Evolutionary conservation across 2,113 vertebrate genomes (phyloP).

Genomic region (Meleagris gallopavo): DNA sequence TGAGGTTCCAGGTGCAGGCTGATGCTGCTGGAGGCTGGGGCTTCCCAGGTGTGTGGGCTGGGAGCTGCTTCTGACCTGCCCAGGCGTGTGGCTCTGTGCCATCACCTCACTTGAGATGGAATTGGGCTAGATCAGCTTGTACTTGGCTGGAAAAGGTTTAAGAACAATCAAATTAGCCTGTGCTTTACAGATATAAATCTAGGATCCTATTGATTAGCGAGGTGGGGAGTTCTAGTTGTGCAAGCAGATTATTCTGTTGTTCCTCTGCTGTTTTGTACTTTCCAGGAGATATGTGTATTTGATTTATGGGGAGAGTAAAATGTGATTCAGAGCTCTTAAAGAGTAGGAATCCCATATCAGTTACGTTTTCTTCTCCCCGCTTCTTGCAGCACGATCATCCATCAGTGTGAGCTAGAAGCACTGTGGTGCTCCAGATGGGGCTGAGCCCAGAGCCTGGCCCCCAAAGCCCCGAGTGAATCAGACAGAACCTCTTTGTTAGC

Average conservation of each 20-base stretch:
- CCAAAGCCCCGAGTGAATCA: background rate
- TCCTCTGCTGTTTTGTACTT: accelerated
- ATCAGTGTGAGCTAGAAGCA: background rate
- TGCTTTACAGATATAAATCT: too few species aligned
- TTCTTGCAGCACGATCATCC: background rate
- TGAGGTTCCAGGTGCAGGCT: background rate
- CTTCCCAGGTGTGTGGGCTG: background rate
- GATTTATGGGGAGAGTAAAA: background rate
- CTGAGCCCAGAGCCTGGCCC: background rate
- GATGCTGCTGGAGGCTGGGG: background rate
- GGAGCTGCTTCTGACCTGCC: background rate
- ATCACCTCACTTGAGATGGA: accelerated
- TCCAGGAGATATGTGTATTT: background rate
- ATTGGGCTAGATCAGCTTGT: background rate
- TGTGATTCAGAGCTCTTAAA: accelerated
- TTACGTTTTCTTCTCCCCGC: background rate
- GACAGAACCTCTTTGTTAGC: slow-evolving; percentile 67
- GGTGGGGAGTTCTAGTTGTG: accelerated
- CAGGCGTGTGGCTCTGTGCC: background rate
- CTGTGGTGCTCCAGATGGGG: background rate
- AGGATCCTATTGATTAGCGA: accelerated
- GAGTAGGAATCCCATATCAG: accelerated
- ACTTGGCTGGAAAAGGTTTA: background rate
- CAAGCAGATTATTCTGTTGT: background rate
- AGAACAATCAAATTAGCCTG: accelerated